A percentile compares a stretch with the other conserved stretches of the same genome.
These are phyloP conservation scores for Liasis olivaceus DNA, from an alignment of 2,797 vertebrate species.

Conservation along the genomic window DNA sequence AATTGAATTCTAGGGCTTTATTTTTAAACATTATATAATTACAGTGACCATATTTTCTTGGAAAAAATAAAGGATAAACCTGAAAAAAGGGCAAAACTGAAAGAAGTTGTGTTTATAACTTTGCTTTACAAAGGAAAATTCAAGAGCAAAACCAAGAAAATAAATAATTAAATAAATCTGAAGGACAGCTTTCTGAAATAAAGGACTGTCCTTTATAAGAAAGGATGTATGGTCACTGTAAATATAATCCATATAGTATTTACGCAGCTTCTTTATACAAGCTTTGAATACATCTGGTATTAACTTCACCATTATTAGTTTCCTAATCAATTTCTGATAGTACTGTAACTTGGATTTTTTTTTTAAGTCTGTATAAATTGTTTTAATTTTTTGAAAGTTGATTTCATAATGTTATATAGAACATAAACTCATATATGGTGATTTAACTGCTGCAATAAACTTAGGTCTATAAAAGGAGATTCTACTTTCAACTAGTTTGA, in stretches of 20 bases:
- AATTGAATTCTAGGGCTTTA: not conserved
- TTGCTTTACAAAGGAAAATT: not conserved
- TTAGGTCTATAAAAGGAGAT: constrained; percentile 23
- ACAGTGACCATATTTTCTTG: not conserved
- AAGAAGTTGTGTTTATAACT: not conserved
- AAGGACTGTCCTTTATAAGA: not conserved
- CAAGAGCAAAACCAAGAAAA: not conserved
- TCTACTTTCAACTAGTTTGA: not conserved
- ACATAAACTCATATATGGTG: constrained; percentile 14
- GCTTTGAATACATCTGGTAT: not conserved
- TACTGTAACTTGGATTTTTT: not conserved
- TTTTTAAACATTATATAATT: not conserved
- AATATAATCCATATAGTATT: not conserved
- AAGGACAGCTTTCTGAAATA: not conserved
- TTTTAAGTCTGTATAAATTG: not conserved
- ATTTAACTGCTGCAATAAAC: constrained; percentile 25
- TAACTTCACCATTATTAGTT: constrained; percentile 8
- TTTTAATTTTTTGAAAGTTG: not conserved
- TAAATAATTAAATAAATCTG: not conserved
- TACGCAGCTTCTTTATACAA: constrained; percentile 13
- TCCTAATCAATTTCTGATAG: constrained; percentile 21
- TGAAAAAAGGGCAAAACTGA: not conserved
- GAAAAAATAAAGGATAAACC: not conserved
- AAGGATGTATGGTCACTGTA: not conserved
- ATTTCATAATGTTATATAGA: constrained; percentile 5